A percentile compares a stretch with the other conserved stretches of the same genome.
phyloP scores from a whole-genome alignment of 2,888 invertebrate species.

The Drosophila meridionalis region DNA sequence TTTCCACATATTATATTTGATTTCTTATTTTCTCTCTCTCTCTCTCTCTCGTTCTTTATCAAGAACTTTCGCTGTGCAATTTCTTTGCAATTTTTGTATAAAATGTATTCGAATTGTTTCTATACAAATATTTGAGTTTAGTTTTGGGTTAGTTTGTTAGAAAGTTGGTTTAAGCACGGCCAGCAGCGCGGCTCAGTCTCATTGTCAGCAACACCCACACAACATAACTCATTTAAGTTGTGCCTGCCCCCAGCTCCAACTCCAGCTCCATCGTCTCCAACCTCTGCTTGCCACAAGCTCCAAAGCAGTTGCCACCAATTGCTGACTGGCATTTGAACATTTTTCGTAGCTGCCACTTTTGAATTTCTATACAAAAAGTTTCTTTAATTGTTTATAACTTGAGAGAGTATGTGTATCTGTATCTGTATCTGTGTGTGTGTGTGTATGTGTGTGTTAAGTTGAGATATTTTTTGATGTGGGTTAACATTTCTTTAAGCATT shows the following conservation, averaged over 20 bases:
- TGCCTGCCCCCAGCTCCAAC: background rate
- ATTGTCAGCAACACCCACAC: conserved; percentile 55
- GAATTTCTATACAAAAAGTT: conserved; percentile 68
- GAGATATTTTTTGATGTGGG: conserved; percentile 74
- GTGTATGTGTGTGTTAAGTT: conserved; percentile 43
- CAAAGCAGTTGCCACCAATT: conserved; percentile 57
- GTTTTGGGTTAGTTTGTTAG: conserved; percentile 48
- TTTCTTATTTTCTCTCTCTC: background rate
- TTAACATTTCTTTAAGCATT: conserved; percentile 68
- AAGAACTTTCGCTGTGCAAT: conserved; percentile 28
- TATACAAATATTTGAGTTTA: conserved; percentile 35
- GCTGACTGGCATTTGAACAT: conserved; percentile 61
- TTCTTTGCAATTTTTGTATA: conserved; percentile 1
- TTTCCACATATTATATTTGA: background rate
- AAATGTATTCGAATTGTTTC: conserved; percentile 16
- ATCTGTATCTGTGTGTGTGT: conserved; percentile 5
- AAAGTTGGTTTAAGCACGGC: conserved; percentile 42
- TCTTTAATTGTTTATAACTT: conserved; percentile 70
- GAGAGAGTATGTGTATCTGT: conserved; percentile 21
- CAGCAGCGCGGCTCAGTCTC: conserved; percentile 27
- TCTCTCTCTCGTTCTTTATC: background rate
- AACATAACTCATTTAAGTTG: conserved; percentile 48
- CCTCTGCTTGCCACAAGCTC: conserved; percentile 24
- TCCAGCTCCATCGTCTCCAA: background rate
- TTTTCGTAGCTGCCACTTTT: conserved; percentile 63